Evolutionary conservation across 2,888 invertebrate genomes (phyloP).

Genomic region (Alsophila aescularia): DNA sequence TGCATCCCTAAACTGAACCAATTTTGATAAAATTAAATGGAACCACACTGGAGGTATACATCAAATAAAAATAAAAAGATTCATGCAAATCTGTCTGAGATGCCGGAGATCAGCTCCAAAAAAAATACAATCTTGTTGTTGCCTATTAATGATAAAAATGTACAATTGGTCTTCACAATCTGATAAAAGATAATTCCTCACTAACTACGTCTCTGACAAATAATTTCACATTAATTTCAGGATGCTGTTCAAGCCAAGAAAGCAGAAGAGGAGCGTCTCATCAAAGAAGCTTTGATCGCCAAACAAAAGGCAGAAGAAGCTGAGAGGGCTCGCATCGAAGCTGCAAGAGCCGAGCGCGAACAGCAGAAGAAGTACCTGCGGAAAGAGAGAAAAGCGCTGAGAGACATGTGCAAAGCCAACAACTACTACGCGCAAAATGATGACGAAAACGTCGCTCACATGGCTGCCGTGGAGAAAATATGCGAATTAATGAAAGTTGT

Average conservation of each 20-base stretch:
- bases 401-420: conserved; percentile 91
- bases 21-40: no score
- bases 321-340: conserved; percentile 92
- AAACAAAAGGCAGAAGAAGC: conserved; percentile 92
- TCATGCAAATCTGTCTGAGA: no score
- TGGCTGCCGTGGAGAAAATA: conserved; percentile 96
- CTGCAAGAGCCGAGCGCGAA: conserved; percentile 93
- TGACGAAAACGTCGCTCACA: conserved; percentile 90
- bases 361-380: conserved; percentile 93
- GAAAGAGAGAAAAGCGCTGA: conserved; percentile 92
- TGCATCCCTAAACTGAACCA: no score
- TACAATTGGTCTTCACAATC: no score
- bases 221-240: conserved; percentile 55
- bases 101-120: no score
- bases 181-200: no score
- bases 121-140: no score
- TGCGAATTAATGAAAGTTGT: conserved; percentile 90
- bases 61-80: no score
- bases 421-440: conserved; percentile 91
- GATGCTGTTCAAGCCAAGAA: conserved; percentile 92
- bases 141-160: no score
- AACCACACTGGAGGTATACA: no score
- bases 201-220: not conserved
- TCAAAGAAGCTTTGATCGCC: conserved; percentile 89
- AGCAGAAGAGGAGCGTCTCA: conserved; percentile 92